Percentiles rank a stretch among this genome's conserved stretches.
These are phyloP conservation scores for Equus quagga DNA, from an alignment of 2,113 vertebrate species.

Conservation along the genomic window DNA sequence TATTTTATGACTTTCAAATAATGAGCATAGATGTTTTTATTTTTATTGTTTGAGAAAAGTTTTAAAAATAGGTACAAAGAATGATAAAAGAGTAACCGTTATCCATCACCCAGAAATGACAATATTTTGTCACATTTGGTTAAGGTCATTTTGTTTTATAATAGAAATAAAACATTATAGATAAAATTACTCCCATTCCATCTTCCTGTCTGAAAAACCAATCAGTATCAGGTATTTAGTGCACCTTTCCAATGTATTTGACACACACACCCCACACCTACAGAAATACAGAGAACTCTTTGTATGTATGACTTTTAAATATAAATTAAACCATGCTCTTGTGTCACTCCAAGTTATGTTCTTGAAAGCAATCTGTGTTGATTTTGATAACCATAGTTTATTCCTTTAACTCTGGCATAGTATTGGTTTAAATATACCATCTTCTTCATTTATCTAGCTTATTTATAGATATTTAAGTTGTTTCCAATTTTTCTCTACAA, in stretches of 20 bases:
- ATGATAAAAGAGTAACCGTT: background rate
- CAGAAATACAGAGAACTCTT: background rate
- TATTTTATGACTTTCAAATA: background rate
- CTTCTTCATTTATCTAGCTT: background rate
- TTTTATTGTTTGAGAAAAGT: background rate
- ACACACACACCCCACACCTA: background rate
- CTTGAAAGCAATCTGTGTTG: background rate
- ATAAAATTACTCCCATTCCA: background rate
- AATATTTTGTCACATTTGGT: background rate
- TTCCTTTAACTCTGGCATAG: background rate
- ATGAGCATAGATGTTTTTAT: background rate
- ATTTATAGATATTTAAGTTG: background rate
- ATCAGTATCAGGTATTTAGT: background rate
- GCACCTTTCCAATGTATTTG: background rate
- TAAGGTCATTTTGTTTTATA: background rate
- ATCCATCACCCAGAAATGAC: background rate
- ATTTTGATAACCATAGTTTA: background rate
- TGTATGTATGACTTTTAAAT: background rate
- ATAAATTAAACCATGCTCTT: background rate
- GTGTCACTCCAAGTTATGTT: background rate
- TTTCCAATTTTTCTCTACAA: constrained; percentile 16
- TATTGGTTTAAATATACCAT: background rate
- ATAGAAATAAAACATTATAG: background rate
- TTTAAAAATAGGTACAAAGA: background rate
- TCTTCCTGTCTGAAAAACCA: background rate